Conservation (phyloP, 2,797 vertebrate species). For the Holocentrus rufus region DNA sequence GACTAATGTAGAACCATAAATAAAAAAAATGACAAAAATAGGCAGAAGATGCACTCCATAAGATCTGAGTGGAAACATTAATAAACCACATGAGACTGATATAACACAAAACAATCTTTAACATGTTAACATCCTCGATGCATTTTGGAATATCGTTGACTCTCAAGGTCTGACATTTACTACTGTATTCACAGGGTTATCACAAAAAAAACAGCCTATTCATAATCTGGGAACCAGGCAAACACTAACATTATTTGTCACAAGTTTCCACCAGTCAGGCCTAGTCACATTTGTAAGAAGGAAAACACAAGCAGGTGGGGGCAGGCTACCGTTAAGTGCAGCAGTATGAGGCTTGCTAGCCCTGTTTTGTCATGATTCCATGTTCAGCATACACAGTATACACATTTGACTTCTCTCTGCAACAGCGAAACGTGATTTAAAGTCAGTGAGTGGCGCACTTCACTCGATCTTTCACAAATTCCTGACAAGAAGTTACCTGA, state of each 20-base stretch:
- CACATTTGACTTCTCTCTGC: conserved; percentile 61
- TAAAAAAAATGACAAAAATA: conserved; percentile 22
- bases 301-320: neutral
- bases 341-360: conserved; percentile 31
- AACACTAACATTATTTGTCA: neutral
- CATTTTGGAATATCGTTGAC: neutral
- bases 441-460: conserved; percentile 12
- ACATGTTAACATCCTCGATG: neutral
- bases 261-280: neutral
- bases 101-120: neutral
- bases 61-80: conserved; percentile 3
- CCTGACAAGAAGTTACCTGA: conserved; percentile 27
- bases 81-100: neutral
- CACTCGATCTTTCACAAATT: conserved; percentile 18
- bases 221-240: conserved; percentile 1
- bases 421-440: conserved; percentile 37
- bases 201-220: too few relatives aligned
- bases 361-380: conserved; percentile 22
- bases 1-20: conserved; percentile 13
- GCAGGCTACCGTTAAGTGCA: conserved; percentile 41
- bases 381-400: conserved; percentile 78
- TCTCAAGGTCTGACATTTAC: neutral
- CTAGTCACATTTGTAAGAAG: conserved; percentile 2
- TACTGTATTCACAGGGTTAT: neutral
- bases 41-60: conserved; percentile 2